These are phyloP conservation scores for Lottia gigantea DNA, from an alignment of 2,888 invertebrate species.

Conservation along the genomic window DNA sequence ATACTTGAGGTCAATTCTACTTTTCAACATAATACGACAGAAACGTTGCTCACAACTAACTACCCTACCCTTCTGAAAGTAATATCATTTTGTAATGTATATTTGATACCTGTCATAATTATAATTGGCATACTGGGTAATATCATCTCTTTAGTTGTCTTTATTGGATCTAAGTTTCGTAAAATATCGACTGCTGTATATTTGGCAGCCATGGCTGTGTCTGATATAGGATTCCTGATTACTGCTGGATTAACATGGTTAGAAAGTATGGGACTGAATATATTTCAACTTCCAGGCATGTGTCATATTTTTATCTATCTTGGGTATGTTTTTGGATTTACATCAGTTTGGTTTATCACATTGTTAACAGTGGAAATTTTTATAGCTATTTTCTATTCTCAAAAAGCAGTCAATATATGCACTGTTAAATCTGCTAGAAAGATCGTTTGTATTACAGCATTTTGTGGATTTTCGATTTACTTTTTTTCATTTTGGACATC, in stretches of 20 bases:
- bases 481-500: slow-evolving; percentile 45
- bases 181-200: slow-evolving; percentile 47
- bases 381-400: slow-evolving; percentile 43
- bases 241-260: slow-evolving; percentile 48
- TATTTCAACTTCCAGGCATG: slow-evolving; percentile 43
- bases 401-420: slow-evolving; percentile 36
- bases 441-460: slow-evolving; percentile 32
- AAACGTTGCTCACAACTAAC: not conserved
- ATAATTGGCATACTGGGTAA: slow-evolving; percentile 48
- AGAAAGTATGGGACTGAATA: slow-evolving; percentile 37
- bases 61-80: not conserved
- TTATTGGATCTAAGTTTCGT: slow-evolving; percentile 42
- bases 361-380: slow-evolving; percentile 53
- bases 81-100: slow-evolving; percentile 23
- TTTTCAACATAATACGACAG: too few species aligned
- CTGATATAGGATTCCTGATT: slow-evolving; percentile 47
- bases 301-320: slow-evolving; percentile 48
- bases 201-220: slow-evolving; percentile 45
- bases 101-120: slow-evolving; percentile 47
- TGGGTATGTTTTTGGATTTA: slow-evolving; percentile 51
- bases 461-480: slow-evolving; percentile 38
- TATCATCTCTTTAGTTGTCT: slow-evolving; percentile 45
- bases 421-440: slow-evolving; percentile 33
- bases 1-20: too few species aligned
- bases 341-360: slow-evolving; percentile 53